These are phyloP conservation scores for Gila orcuttii DNA, from an alignment of 2,113 vertebrate genomes.

Conservation along the genomic window DNA sequence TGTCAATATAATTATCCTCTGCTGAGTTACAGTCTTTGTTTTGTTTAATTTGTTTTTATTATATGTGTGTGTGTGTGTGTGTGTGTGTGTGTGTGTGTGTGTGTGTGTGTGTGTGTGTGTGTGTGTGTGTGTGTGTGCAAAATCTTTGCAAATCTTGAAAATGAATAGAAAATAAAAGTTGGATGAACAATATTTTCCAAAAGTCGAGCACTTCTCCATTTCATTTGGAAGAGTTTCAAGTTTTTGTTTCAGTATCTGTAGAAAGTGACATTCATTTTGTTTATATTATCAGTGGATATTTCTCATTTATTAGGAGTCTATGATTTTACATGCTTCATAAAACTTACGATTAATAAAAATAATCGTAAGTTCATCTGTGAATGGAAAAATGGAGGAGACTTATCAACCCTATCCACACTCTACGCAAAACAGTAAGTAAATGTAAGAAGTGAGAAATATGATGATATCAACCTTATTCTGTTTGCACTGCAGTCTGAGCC, in stretches of 20 bases:
- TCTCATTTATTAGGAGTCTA: slow-evolving; percentile 61
- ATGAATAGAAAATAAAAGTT: not conserved
- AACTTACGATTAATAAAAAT: rapidly evolving
- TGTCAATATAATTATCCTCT: not conserved
- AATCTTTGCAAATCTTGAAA: too few species aligned
- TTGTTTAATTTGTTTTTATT: too few species aligned
- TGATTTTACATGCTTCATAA: slow-evolving; percentile 67
- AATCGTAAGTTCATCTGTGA: slow-evolving; percentile 32
- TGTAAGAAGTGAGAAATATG: not conserved
- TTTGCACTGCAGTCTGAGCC: not conserved
- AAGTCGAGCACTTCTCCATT: not conserved
- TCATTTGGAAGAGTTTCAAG: not conserved
- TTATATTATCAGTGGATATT: not conserved
- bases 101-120: too few species aligned
- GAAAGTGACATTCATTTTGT: not conserved
- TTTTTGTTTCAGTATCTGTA: not conserved
- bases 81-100: too few species aligned
- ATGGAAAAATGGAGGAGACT: slow-evolving; percentile 60
- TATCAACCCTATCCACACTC: slow-evolving; percentile 56
- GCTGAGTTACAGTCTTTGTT: too few species aligned
- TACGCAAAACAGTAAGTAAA: slow-evolving; percentile 54
- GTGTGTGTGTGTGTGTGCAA: too few species aligned
- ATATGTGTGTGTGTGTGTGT: too few species aligned
- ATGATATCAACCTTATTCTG: not conserved
- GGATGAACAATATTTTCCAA: not conserved